These are phyloP conservation scores for Manacus vitellinus DNA, from an alignment of 2,113 vertebrate species.

Conservation along the genomic window DNA sequence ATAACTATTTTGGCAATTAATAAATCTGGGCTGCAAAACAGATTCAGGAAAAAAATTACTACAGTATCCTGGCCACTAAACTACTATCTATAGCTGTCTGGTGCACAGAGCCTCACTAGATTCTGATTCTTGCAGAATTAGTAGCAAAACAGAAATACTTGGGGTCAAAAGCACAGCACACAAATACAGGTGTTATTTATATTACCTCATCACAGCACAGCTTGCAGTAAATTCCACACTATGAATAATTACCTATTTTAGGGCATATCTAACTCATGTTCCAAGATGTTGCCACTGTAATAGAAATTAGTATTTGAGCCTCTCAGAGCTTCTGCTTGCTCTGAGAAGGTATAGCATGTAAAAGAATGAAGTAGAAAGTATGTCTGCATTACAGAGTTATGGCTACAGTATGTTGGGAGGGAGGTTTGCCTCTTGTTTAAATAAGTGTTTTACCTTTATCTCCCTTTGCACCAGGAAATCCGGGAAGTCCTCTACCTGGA, in stretches of 20 bases:
- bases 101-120: not conserved
- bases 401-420: not conserved
- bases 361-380: not conserved
- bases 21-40: not conserved
- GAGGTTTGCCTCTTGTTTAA: not conserved
- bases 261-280: constrained; percentile 17
- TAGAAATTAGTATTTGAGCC: constrained; percentile 13
- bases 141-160: constrained; percentile 36
- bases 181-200: constrained; percentile 36
- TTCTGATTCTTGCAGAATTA: constrained; percentile 43
- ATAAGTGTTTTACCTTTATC: constrained; percentile 81
- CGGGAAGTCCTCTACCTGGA: constrained; percentile 85
- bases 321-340: not conserved
- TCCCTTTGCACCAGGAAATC: constrained; percentile 79
- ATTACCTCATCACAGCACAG: constrained; percentile 47
- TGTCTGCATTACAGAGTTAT: not conserved
- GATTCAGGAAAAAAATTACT: not conserved
- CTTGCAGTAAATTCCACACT: constrained; percentile 23
- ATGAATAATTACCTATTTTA: constrained; percentile 59
- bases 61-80: not conserved
- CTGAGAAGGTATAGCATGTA: not conserved
- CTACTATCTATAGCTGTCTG: not conserved
- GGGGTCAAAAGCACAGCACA: constrained; percentile 50
- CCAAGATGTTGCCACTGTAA: constrained; percentile 37
- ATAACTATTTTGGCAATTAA: not conserved